phyloP scores from a whole-genome alignment of 2,113 vertebrate genomes.

The Rhinichthys klamathensis region DNA sequence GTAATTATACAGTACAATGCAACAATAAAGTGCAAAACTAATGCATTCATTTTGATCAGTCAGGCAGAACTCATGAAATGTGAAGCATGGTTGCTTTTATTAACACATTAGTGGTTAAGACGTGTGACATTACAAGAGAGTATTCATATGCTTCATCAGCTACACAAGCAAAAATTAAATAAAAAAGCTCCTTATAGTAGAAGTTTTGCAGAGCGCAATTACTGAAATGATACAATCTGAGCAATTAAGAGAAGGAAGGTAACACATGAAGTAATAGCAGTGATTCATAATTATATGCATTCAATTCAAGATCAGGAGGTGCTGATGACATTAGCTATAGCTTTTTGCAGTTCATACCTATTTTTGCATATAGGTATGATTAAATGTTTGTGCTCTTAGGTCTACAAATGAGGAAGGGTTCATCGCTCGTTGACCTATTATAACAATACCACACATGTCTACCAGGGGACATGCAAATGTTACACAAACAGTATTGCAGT shows the following conservation, averaged over 20 bases:
- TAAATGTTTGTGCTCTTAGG: neutral
- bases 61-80: neutral
- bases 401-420: neutral
- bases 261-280: constrained; percentile 27
- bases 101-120: constrained; percentile 58
- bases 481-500: constrained; percentile 7
- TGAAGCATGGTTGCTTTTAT: constrained; percentile 54
- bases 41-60: neutral
- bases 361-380: neutral
- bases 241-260: neutral
- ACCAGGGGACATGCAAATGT: constrained; percentile 21
- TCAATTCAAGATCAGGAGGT: neutral
- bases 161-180: constrained; percentile 51
- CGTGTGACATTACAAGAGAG: constrained; percentile 52
- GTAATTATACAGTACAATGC: neutral
- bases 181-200: neutral
- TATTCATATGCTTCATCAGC: constrained; percentile 46
- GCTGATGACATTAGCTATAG: neutral
- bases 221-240: constrained; percentile 26
- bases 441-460: constrained; percentile 28
- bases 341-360: neutral
- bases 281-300: neutral
- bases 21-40: neutral
- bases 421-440: neutral
- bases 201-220: neutral